Base-by-base conservation (phyloP, 2,113 vertebrate species). In the Salvelinus alpinus region DNA sequence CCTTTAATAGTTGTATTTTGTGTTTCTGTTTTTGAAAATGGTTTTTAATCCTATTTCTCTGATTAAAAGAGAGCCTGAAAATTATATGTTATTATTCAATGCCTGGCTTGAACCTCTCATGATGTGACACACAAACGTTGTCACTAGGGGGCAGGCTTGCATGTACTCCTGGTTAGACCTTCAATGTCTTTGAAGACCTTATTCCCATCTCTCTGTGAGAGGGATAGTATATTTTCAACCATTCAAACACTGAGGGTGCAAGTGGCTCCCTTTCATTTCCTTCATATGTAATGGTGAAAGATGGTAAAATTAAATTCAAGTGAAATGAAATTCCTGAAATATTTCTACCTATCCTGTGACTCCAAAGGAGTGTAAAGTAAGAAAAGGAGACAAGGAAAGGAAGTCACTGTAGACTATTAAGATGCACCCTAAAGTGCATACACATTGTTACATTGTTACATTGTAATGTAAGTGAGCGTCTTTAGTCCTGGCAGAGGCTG, bases 11-110 rank as follows among this genome's bases (percentile, higher is more conserved):
- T 77, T 78, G 57, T 78, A 76, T 78, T 76, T 64, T 64, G 25
- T 82, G 51, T 78, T 73, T 34, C 77, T 84, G 82, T 84, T 79
- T 75, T 84, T 86, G 83, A 77, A 78, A 86, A 80, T 78, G 77
- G 70, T 84, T 86, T 86, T 81, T 79, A 86, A 80, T 78, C 29
- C 18, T 70, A 80, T 76, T 75, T 76, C 62, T 76, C 77, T 71
- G 57, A 83, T 81, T 84, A 82, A 84, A 80, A 68, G 25, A 75
- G 64, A 64, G 47, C 38, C 71, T 65, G 70, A 70, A 73, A 73
- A 69, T 11, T 65, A n/a, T 47, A 22, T 60, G 48, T 60, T 20
- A 11, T n/a, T 62, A n/a, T 62, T 62, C 59, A 24, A 62, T n/a
- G 59, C 20, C n/a, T 62, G 59, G n/a, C n/a, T 62, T 62, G n/a